Conservation (phyloP, 2,797 vertebrate species). For the Acanthurus tractus region DNA sequence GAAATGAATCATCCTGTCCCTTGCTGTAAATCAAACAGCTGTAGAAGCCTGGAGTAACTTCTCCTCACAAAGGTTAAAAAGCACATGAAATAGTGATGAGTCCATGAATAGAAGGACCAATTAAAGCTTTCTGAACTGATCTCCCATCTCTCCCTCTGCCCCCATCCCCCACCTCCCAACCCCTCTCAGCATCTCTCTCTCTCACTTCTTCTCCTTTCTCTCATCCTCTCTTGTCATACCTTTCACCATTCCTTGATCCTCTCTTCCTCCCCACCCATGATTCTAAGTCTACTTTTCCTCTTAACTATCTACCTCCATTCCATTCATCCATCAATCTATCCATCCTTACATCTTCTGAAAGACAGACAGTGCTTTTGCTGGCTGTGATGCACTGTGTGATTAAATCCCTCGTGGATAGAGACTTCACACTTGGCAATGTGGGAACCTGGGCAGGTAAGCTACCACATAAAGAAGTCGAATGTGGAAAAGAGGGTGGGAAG, state of each 20-base stretch:
- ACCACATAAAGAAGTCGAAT: conserved; percentile 24
- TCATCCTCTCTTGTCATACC: conserved; percentile 58
- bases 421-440: conserved; percentile 82
- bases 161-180: background rate
- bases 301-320: conserved; percentile 8
- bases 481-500: conserved; percentile 24
- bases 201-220: conserved; percentile 36
- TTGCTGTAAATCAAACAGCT: conserved; percentile 57
- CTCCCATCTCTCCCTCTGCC: conserved; percentile 11
- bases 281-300: conserved; percentile 54
- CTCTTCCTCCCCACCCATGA: conserved; percentile 32
- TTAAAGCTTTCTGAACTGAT: conserved; percentile 82
- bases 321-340: conserved; percentile 39
- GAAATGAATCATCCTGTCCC: conserved; percentile 56
- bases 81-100: conserved; percentile 87
- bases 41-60: conserved; percentile 79
- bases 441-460: conserved; percentile 82
- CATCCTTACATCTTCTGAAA: conserved; percentile 37
- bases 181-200: conserved; percentile 28
- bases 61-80: conserved; percentile 89
- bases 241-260: conserved; percentile 67
- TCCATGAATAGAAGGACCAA: conserved; percentile 86
- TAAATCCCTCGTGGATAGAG: conserved; percentile 82
- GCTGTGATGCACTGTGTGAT: conserved; percentile 65
- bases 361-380: conserved; percentile 39